A percentile compares a stretch with the other conserved stretches of the same genome.
Evolutionary conservation across 1,140 invertebrate genomes (phyloP).

Genomic region (Leptinotarsa texana): DNA sequence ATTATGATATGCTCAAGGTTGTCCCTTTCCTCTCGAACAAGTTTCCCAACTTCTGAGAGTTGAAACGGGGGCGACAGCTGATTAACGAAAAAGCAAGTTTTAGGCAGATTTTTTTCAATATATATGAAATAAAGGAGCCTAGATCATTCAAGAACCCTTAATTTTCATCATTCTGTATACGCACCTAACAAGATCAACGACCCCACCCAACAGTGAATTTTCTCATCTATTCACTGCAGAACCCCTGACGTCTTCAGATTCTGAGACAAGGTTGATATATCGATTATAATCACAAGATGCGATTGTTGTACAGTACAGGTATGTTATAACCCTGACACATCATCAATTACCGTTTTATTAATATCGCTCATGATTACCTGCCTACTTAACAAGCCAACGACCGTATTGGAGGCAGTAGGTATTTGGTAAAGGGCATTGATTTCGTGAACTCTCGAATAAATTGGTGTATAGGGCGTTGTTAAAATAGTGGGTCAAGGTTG

Average conservation of each 20-base stretch:
- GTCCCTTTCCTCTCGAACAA: too few relatives aligned
- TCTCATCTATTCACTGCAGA: not conserved
- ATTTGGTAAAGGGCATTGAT: not conserved
- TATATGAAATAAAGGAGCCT: too few relatives aligned
- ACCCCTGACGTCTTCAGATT: not conserved
- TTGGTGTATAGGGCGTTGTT: not conserved
- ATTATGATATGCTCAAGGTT: too few relatives aligned
- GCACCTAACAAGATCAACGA: too few relatives aligned
- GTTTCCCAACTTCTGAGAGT: too few relatives aligned
- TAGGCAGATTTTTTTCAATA: too few relatives aligned
- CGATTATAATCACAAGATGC: not conserved
- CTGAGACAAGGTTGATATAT: not conserved
- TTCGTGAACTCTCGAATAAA: not conserved
- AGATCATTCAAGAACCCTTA: too few relatives aligned
- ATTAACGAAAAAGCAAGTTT: too few relatives aligned
- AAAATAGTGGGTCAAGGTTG: not conserved
- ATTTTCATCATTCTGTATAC: too few relatives aligned
- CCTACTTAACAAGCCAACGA: not conserved
- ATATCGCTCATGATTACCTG: slow-evolving; percentile 5
- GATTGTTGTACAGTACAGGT: not conserved
- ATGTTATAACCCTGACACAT: not conserved
- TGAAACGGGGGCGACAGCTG: too few relatives aligned
- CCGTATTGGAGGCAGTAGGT: not conserved
- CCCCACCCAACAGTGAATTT: not conserved
- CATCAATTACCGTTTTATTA: slow-evolving; percentile 6